These are phyloP conservation scores for Ormyrus nitidulus DNA, from an alignment of 2,888 invertebrate genomes.

Conservation along the genomic window DNA sequence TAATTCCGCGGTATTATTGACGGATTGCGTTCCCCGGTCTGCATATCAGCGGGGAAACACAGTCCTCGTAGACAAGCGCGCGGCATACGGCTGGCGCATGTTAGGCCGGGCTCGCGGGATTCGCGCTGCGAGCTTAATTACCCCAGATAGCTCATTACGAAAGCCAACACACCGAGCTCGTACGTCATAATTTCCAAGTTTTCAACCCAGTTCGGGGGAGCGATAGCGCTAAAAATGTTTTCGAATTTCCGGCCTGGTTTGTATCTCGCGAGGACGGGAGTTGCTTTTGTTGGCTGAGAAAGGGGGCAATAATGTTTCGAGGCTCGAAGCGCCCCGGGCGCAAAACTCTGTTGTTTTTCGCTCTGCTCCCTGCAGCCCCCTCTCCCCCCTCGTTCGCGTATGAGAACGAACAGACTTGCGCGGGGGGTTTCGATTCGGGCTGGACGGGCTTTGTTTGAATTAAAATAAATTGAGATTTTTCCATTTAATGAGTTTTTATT, in stretches of 20 bases:
- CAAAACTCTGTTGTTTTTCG: background rate
- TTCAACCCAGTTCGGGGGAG: conserved; percentile 14
- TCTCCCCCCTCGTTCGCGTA: no score
- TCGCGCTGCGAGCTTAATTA: conserved; percentile 60
- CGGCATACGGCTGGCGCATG: conserved; percentile 20
- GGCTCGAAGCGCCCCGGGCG: background rate
- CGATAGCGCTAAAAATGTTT: conserved; percentile 16
- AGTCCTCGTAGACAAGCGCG: background rate
- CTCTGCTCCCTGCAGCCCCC: background rate
- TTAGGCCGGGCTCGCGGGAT: conserved; percentile 56
- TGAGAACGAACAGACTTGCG: no score
- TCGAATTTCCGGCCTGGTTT: background rate
- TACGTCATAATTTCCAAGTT: conserved; percentile 46
- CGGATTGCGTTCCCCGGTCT: conserved; percentile 20
- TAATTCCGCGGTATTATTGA: conserved; percentile 39
- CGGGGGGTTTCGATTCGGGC: background rate
- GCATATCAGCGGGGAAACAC: background rate
- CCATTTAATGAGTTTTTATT: background rate
- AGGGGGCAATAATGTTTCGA: background rate
- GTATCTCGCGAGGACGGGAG: background rate
- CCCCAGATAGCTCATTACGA: conserved; percentile 61
- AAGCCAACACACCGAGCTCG: conserved; percentile 48
- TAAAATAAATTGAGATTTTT: background rate
- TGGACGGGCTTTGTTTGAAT: no score
- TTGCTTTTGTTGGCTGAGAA: background rate